Evolutionary conservation across 2,888 invertebrate genomes (phyloP).

Genomic region (Lomographa bimaculata): DNA sequence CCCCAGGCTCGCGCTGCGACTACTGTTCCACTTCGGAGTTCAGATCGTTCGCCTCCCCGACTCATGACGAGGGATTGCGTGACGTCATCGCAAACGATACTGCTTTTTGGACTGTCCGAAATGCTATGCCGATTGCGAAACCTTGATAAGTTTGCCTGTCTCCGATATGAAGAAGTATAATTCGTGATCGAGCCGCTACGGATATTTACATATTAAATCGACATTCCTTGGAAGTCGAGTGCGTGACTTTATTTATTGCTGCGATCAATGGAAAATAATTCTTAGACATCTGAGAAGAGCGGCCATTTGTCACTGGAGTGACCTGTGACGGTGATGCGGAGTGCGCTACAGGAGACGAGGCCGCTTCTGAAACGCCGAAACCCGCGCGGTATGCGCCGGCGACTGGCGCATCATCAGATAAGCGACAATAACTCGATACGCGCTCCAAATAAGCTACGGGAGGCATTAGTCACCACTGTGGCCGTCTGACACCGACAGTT

Average conservation of each 20-base stretch:
- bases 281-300: constrained; percentile 64
- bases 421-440: constrained; percentile 75
- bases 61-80: constrained; percentile 22
- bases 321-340: constrained; percentile 43
- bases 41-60: neutral
- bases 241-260: constrained; percentile 73
- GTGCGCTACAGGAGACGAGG: constrained; percentile 28
- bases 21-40: constrained; percentile 54
- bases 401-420: constrained; percentile 69
- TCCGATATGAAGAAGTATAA: constrained; percentile 51
- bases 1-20: constrained; percentile 59
- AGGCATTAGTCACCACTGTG: constrained; percentile 71
- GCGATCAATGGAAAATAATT: constrained; percentile 69
- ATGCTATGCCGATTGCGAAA: constrained; percentile 26
- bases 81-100: constrained; percentile 36
- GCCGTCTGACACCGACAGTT: constrained; percentile 64
- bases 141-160: constrained; percentile 35
- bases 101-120: constrained; percentile 15
- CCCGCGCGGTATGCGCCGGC: constrained; percentile 34
- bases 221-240: constrained; percentile 65
- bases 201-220: constrained; percentile 66
- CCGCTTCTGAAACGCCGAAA: constrained; percentile 31
- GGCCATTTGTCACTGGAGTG: constrained; percentile 62
- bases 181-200: constrained; percentile 56
- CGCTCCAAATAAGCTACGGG: constrained; percentile 73